Base-by-base conservation (phyloP, 1,140 invertebrate genomes). In the Olivierus martensii region DNA sequence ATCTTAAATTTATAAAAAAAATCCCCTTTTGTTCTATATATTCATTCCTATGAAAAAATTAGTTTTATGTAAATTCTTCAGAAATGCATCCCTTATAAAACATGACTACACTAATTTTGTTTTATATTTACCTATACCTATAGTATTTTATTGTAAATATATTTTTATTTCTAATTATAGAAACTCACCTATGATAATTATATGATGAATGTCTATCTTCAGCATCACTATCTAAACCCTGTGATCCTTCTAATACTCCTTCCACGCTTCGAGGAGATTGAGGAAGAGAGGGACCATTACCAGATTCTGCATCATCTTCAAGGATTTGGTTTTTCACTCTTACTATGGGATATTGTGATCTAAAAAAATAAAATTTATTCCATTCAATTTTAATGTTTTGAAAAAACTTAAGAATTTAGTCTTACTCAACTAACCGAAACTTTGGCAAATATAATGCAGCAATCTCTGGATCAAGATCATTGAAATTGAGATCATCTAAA, bases 251-350 rank as follows among this genome's bases (percentile, higher is more conserved):
- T n/a, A 77, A 75, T 14, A 79, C 81, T 15, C 83, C 83, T 63
- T 90, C 87, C 18, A 84, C 78, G 49, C 87, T 90, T 59, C 86
- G 84, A 1, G 92, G 91, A 45, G 88, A 94, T 63, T 94, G 89
- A 2, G 91, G 87, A 49, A 96, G 71, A 22, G 90, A 95, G 10
- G 87, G 82, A 6, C 92, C 92, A 66, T 90, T 90, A 41, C 92
- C 92, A 46, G 89, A 94, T 71, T 97, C 91, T 48, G 82, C 82
- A 72, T 97, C 92, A 66, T 93, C 89, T 66, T 95, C 90, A 53
- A 72, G 66, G 1, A 58, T 47, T 28, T 28, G 28, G 9, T 28
- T 37, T 57, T 52, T 37, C 43, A 43, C n/a, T 42, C 37, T 52
- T 11, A 36, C 17, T 22, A 21, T 36, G 35, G 43, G 9, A 44